phyloP scores from a whole-genome alignment of 2,888 invertebrate genomes.

The Archips xylosteana region DNA sequence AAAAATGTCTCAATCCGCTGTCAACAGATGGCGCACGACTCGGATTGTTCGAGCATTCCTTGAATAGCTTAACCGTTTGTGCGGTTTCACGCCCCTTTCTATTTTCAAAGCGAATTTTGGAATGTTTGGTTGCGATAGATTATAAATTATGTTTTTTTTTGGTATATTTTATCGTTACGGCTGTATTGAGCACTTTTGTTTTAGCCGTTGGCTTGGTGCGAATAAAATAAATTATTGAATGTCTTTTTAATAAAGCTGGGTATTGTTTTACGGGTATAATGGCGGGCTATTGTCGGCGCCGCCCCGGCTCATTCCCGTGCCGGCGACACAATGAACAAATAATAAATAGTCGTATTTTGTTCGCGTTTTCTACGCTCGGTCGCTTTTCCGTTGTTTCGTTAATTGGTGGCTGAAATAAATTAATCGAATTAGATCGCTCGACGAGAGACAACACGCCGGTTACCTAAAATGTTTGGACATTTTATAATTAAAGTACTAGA shows the following conservation, averaged over 20 bases:
- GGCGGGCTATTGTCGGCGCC: slow-evolving; percentile 74
- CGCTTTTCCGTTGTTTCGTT: slow-evolving; percentile 77
- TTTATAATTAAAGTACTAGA: slow-evolving; percentile 60
- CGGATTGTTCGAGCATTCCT: slow-evolving; percentile 72
- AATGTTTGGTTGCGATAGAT: slow-evolving; percentile 46
- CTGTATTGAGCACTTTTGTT: slow-evolving; percentile 76
- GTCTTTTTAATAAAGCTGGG: slow-evolving; percentile 83
- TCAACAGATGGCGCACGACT: slow-evolving; percentile 77
- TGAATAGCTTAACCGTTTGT: slow-evolving; percentile 74
- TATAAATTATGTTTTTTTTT: slow-evolving; percentile 36
- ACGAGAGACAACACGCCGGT: slow-evolving; percentile 72
- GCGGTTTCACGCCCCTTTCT: slow-evolving; percentile 68
- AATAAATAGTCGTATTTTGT: slow-evolving; percentile 84
- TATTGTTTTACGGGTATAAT: slow-evolving; percentile 83
- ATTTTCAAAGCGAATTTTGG: slow-evolving; percentile 25
- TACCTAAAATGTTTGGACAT: slow-evolving; percentile 75
- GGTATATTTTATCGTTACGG: slow-evolving; percentile 44
- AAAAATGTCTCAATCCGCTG: slow-evolving; percentile 81
- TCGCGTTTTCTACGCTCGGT: slow-evolving; percentile 76
- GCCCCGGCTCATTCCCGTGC: slow-evolving; percentile 68
- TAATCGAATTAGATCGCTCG: slow-evolving; percentile 81
- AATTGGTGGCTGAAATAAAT: slow-evolving; percentile 80
- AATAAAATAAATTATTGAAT: slow-evolving; percentile 84
- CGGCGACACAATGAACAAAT: slow-evolving; percentile 76
- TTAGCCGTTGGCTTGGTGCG: slow-evolving; percentile 60